Conservation (phyloP, 2,888 invertebrate species). For the Eremobia ochroleuca region DNA sequence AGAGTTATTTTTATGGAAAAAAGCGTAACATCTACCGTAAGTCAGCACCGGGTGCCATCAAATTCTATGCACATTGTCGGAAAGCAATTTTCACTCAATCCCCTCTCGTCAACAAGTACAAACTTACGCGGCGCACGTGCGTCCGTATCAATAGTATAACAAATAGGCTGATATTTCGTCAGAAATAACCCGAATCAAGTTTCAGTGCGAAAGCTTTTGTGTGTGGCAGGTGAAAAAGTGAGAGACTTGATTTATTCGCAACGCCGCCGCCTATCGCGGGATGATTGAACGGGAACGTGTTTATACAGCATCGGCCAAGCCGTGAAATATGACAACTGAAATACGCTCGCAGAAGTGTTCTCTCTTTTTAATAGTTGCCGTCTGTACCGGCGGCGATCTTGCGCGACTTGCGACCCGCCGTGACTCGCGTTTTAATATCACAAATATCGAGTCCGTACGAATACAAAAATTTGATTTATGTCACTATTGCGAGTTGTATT, state of each 20-base stretch:
- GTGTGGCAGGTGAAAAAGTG: conserved; percentile 91
- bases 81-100: conserved; percentile 90
- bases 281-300: conserved; percentile 90
- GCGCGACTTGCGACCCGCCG: conserved; percentile 73
- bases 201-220: conserved; percentile 90
- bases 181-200: conserved; percentile 91
- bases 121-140: conserved; percentile 90
- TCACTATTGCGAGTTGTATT: conserved; percentile 82
- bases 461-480: conserved; percentile 85
- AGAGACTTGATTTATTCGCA: conserved; percentile 90
- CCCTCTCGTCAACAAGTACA: conserved; percentile 89
- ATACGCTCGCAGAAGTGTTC: conserved; percentile 75
- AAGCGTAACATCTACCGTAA: conserved; percentile 63
- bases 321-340: conserved; percentile 88
- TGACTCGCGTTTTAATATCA: conserved; percentile 82
- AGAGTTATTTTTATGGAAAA: conserved; percentile 64
- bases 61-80: conserved; percentile 89
- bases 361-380: conserved; percentile 72
- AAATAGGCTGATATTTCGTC: conserved; percentile 91
- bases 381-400: conserved; percentile 68
- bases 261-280: conserved; percentile 88
- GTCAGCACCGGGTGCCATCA: conserved; percentile 80
- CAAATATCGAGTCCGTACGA: conserved; percentile 74
- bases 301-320: conserved; percentile 87
- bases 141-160: conserved; percentile 90